Conservation (phyloP, 2,113 vertebrate species). For the Cercocebus atys region DNA sequence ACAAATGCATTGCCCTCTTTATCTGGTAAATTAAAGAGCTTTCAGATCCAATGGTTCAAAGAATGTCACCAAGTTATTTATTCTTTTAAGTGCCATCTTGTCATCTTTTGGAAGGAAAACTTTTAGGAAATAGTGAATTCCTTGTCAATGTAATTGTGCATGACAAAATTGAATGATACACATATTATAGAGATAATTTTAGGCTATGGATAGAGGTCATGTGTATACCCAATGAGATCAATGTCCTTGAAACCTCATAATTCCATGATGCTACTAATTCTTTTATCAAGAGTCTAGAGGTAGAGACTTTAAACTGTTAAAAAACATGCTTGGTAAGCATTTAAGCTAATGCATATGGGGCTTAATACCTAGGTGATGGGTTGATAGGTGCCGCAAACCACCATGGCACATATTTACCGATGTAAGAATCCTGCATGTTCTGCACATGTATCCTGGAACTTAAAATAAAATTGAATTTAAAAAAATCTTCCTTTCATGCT, state of each 20-base stretch:
- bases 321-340: too few species aligned
- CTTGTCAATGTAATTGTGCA: background rate
- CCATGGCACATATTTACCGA: too few species aligned
- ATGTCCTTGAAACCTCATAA: background rate
- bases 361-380: too few species aligned
- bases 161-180: background rate
- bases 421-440: too few species aligned
- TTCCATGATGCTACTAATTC: background rate
- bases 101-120: background rate
- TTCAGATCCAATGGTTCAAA: background rate
- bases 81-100: background rate
- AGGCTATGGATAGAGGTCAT: background rate
- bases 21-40: background rate
- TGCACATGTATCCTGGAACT: too few species aligned
- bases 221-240: background rate
- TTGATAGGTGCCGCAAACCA: too few species aligned
- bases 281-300: constrained; percentile 13
- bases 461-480: too few species aligned
- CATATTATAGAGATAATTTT: background rate
- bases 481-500: too few species aligned
- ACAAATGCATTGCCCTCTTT: background rate
- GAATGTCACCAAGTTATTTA: background rate
- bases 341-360: too few species aligned
- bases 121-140: background rate
- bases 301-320: background rate